phyloP scores from a whole-genome alignment of 1,140 invertebrate genomes.

The Apis dorsata region DNA sequence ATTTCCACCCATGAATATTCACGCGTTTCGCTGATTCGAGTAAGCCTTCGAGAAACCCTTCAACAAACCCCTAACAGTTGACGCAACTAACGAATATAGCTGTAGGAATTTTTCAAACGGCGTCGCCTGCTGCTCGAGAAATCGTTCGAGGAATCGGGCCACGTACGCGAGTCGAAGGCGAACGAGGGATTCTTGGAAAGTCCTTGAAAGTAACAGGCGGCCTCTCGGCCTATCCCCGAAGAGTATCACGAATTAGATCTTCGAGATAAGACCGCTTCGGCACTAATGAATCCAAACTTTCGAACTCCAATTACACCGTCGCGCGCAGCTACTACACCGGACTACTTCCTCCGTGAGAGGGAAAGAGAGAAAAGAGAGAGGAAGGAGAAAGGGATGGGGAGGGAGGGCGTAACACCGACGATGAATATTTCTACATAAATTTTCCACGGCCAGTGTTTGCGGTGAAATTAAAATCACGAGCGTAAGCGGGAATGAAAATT shows the following conservation, averaged over 20 bases:
- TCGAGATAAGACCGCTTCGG: conserved; percentile 68
- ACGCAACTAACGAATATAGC: not conserved
- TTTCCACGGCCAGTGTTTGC: conserved; percentile 26
- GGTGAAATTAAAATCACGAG: conserved; percentile 42
- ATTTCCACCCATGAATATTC: not conserved
- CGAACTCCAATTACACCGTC: conserved; percentile 69
- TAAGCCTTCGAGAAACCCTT: not conserved
- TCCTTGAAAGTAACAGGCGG: conserved; percentile 68
- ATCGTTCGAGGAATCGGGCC: conserved; percentile 18
- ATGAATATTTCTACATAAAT: conserved; percentile 58
- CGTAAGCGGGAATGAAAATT: conserved; percentile 29
- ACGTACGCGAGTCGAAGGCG: conserved; percentile 26
- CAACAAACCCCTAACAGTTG: not conserved
- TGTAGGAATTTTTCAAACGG: not conserved
- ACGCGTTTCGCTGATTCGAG: not conserved
- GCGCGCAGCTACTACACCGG: conserved; percentile 54
- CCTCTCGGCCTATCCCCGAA: conserved; percentile 59
- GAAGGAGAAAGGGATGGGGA: not conserved
- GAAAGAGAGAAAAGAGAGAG: not conserved
- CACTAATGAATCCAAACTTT: conserved; percentile 75
- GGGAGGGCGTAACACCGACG: not conserved
- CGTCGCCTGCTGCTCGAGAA: not conserved
- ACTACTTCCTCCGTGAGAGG: conserved; percentile 46
- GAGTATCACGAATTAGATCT: conserved; percentile 69
- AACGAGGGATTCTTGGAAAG: conserved; percentile 68